Conservation (phyloP, 2,113 vertebrate genomes). For the Casuarius casuarius region DNA sequence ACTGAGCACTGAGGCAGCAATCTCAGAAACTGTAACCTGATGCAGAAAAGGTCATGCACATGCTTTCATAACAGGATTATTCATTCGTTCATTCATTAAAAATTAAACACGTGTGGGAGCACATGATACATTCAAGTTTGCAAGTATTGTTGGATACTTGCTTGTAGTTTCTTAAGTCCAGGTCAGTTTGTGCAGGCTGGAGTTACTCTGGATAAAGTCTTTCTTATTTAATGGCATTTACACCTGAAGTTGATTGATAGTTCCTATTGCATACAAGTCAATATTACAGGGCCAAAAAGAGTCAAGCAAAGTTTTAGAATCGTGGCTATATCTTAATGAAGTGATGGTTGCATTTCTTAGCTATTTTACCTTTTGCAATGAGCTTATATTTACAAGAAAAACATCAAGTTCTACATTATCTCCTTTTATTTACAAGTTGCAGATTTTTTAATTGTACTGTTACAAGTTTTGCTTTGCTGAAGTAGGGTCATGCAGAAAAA, state of each 20-base stretch:
- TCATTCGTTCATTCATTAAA: constrained; percentile 72
- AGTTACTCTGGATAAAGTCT: neutral
- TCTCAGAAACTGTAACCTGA: neutral
- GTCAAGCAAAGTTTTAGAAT: neutral
- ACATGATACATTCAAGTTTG: neutral
- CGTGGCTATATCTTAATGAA: neutral
- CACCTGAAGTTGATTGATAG: neutral
- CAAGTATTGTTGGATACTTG: neutral
- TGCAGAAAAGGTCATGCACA: constrained; percentile 26
- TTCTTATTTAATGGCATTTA: neutral
- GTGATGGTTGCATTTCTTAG: neutral
- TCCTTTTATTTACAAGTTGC: neutral
- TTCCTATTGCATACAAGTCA: neutral
- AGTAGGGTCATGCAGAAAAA: neutral
- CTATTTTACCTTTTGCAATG: neutral
- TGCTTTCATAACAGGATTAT: constrained; percentile 41
- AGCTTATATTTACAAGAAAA: neutral
- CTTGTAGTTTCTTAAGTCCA: neutral
- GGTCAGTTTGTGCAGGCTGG: neutral
- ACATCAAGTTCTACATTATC: neutral
- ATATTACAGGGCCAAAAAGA: neutral
- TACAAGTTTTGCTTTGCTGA: neutral
- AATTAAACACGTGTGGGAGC: constrained; percentile 20
- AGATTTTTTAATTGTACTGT: neutral
- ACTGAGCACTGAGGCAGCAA: constrained; percentile 9